Conservation (phyloP, 2,113 vertebrate genomes). For the Holacanthus passer region DNA sequence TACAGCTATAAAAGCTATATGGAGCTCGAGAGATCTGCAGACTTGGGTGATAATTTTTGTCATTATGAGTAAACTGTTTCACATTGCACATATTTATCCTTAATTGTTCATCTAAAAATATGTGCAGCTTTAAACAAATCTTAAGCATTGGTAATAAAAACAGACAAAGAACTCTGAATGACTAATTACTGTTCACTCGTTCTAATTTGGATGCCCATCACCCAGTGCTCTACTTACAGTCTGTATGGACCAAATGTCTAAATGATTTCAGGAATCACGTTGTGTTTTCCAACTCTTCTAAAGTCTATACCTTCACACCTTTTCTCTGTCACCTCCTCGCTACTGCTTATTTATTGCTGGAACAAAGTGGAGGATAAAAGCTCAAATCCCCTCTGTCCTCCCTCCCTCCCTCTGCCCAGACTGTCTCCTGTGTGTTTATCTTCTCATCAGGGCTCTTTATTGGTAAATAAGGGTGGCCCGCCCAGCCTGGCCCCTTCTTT, state of each 20-base stretch:
- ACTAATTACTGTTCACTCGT: neutral
- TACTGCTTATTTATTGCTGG: conserved; percentile 47
- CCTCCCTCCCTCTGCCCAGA: conserved; percentile 52
- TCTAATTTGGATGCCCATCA: neutral
- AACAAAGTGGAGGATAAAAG: conserved; percentile 72
- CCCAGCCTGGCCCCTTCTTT: conserved; percentile 61
- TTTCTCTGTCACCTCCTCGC: conserved; percentile 5
- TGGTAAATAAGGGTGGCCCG: conserved; percentile 85
- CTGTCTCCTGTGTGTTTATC: conserved; percentile 86
- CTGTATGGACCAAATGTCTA: neutral
- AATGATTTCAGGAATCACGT: neutral
- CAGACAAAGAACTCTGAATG: neutral
- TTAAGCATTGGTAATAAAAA: neutral
- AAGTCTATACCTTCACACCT: conserved; percentile 32
- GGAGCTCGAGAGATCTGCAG: too few relatives aligned
- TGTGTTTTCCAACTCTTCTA: neutral
- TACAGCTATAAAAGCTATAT: too few relatives aligned
- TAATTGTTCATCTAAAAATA: neutral
- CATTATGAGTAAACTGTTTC: neutral
- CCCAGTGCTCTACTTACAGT: neutral
- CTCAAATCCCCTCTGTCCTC: conserved; percentile 26
- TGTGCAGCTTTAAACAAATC: neutral
- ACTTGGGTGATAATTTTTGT: too few relatives aligned
- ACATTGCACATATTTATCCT: neutral
- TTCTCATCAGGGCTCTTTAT: conserved; percentile 88